phyloP scores from a whole-genome alignment of 1,140 invertebrate genomes.

The Drosophila asahinai region DNA sequence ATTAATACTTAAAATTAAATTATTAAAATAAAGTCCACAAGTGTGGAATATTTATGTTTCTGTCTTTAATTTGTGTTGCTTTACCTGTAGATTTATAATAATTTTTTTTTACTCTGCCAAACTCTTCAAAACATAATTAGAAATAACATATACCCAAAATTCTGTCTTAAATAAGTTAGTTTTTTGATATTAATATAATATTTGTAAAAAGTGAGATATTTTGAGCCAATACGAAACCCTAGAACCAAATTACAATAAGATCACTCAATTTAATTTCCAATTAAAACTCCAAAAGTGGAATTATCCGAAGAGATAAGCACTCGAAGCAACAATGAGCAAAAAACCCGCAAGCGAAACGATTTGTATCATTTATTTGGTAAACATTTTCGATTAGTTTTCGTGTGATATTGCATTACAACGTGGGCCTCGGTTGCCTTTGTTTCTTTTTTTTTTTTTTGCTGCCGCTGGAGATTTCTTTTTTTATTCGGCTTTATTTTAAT shows the following conservation, averaged over 20 bases:
- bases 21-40: not conserved
- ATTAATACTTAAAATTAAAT: not conserved
- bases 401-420: slow-evolving; percentile 55
- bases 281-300: slow-evolving; percentile 3
- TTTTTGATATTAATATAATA: not conserved
- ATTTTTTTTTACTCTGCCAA: not conserved
- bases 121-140: not conserved
- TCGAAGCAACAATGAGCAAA: slow-evolving; percentile 2
- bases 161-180: not conserved
- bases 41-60: not conserved
- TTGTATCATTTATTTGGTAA: slow-evolving; percentile 37
- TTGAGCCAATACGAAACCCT: no score
- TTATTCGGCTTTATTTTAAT: slow-evolving; percentile 5
- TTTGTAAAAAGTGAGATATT: no score
- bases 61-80: no score
- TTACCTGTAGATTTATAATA: no score
- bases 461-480: slow-evolving; percentile 24
- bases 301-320: not conserved
- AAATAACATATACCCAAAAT: not conserved
- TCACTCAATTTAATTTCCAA: not conserved
- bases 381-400: slow-evolving; percentile 67
- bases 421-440: slow-evolving; percentile 29
- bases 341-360: slow-evolving; percentile 4
- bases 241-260: not conserved
- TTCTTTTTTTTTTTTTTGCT: slow-evolving; percentile 12